A percentile compares a stretch with the other conserved stretches of the same genome.
Conservation (phyloP, 2,113 vertebrate genomes). For the Albula goreensis region DNA sequence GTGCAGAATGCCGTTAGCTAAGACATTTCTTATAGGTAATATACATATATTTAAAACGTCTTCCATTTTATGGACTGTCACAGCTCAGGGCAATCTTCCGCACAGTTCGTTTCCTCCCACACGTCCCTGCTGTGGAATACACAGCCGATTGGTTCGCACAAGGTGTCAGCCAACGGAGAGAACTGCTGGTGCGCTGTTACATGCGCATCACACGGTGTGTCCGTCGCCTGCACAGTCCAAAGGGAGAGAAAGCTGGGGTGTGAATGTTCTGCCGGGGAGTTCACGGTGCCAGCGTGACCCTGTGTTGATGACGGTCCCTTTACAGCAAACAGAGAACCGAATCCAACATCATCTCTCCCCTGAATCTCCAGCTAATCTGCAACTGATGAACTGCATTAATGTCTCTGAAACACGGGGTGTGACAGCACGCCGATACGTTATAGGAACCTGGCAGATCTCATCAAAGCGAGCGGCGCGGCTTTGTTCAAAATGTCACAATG, state of each 20-base stretch:
- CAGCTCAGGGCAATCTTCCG: background rate
- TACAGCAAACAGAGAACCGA: slow-evolving; percentile 51
- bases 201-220: background rate
- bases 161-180: background rate
- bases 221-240: background rate
- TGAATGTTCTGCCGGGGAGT: background rate
- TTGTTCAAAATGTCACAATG: slow-evolving; percentile 82
- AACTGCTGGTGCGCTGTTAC: background rate
- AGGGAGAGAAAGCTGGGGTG: background rate
- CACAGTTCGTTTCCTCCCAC: background rate
- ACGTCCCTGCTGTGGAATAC: background rate
- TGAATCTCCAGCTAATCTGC: slow-evolving; percentile 68
- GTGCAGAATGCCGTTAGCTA: background rate
- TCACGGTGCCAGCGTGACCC: background rate
- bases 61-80: background rate
- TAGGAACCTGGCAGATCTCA: slow-evolving; percentile 70
- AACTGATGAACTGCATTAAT: slow-evolving; percentile 72
- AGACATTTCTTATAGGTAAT: background rate
- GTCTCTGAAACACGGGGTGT: slow-evolving; percentile 73
- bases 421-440: slow-evolving; percentile 73
- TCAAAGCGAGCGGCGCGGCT: slow-evolving; percentile 74
- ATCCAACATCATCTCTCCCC: slow-evolving; percentile 60
- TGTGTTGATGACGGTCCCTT: background rate
- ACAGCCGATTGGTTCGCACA: background rate
- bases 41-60: too few species aligned